These are phyloP conservation scores for Pithecia hirsuta DNA, from an alignment of 2,797 vertebrate genomes.

Conservation along the genomic window DNA sequence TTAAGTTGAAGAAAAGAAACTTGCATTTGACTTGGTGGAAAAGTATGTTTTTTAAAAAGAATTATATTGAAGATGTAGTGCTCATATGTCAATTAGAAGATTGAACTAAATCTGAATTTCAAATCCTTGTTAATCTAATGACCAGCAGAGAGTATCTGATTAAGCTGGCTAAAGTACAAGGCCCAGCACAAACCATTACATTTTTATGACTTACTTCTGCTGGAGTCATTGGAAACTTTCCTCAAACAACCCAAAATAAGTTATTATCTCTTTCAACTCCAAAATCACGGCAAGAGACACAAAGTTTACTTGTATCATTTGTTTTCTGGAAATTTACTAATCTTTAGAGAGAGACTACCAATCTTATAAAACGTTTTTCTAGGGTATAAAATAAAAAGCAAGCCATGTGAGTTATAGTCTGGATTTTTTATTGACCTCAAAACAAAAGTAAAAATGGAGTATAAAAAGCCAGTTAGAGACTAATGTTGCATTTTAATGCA, in stretches of 20 bases:
- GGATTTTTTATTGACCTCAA: background rate
- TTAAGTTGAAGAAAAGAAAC: background rate
- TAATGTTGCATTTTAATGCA: background rate
- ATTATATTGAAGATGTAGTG: background rate
- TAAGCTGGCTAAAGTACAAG: background rate
- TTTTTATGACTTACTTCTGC: background rate
- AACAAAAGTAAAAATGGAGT: background rate
- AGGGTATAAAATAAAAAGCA: background rate
- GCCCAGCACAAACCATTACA: background rate
- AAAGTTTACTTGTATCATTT: background rate
- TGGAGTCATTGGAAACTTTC: background rate
- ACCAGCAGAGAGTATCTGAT: background rate
- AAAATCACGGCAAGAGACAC: background rate
- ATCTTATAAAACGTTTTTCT: background rate
- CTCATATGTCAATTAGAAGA: background rate
- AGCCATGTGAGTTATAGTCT: background rate
- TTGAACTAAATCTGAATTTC: background rate
- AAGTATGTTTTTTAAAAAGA: background rate
- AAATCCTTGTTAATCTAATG: background rate
- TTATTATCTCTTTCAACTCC: background rate
- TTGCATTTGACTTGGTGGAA: background rate
- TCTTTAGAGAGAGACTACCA: background rate
- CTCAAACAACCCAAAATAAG: background rate
- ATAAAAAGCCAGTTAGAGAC: background rate
- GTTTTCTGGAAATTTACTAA: background rate